Conservation (phyloP, 2,797 vertebrate genomes). For the Meriones psammophilus region DNA sequence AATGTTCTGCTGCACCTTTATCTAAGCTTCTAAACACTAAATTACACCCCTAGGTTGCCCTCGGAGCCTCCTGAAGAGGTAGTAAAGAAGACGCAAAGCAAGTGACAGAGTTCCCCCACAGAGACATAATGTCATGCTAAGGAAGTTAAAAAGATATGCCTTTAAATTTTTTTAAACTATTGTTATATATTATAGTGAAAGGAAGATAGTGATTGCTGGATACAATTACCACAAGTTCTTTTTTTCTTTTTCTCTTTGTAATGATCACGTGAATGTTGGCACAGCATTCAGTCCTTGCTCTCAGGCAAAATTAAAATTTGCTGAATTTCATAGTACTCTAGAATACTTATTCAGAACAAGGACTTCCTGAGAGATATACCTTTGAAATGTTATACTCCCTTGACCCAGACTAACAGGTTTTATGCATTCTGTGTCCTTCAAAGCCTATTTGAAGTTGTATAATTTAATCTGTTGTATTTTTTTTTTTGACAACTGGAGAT, state of each 20-base stretch:
- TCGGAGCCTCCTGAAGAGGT: not conserved
- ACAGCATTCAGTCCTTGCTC: not conserved
- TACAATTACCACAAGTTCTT: not conserved
- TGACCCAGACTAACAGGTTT: not conserved
- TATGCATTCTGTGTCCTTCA: conserved; percentile 3
- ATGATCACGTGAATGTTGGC: not conserved
- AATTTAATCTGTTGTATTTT: conserved; percentile 46
- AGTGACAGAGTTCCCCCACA: not conserved
- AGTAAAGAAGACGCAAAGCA: not conserved
- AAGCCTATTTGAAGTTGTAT: conserved; percentile 11
- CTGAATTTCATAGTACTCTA: conserved; percentile 7
- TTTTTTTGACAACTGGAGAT: not conserved
- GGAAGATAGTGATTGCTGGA: not conserved
- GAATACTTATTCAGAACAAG: not conserved
- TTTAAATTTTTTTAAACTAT: not conserved
- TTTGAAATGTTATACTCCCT: not conserved
- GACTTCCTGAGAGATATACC: not conserved
- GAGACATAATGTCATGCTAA: not conserved
- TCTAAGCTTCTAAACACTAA: not conserved
- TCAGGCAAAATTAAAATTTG: not conserved
- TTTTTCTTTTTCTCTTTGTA: not conserved
- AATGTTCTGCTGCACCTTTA: not conserved
- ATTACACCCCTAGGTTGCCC: not conserved
- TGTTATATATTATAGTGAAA: not conserved
- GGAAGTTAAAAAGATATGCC: not conserved